These are phyloP conservation scores for Bubo blakistoni DNA, from an alignment of 2,113 vertebrate species.

Conservation along the genomic window DNA sequence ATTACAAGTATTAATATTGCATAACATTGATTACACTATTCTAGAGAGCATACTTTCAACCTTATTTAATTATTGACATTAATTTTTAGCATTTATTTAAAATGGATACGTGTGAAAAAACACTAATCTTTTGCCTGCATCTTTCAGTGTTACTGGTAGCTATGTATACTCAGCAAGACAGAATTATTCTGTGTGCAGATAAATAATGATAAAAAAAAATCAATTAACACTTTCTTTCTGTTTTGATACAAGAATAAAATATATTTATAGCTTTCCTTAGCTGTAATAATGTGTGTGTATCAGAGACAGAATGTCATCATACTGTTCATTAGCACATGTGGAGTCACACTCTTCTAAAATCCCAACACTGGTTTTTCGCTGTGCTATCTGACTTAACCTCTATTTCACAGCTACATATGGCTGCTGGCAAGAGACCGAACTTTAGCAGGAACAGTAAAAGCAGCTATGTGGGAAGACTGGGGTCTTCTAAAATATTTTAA, in stretches of 20 bases:
- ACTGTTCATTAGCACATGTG: background rate
- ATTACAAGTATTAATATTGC: background rate
- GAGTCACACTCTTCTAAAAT: background rate
- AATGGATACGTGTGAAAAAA: background rate
- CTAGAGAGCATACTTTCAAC: background rate
- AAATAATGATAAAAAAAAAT: background rate
- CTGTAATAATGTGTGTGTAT: background rate
- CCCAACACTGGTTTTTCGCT: background rate
- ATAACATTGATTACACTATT: background rate
- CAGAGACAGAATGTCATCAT: background rate
- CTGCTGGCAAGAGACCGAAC: background rate
- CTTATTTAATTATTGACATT: background rate
- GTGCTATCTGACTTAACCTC: background rate
- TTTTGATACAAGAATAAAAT: background rate
- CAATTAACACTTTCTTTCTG: background rate
- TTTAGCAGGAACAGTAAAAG: background rate
- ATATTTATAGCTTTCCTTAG: background rate
- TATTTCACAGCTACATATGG: background rate
- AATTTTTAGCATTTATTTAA: background rate
- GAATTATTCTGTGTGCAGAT: background rate
- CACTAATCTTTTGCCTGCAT: background rate
- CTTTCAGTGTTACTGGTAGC: background rate
- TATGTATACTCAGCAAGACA: background rate
- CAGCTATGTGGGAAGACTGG: background rate
- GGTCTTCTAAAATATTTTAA: background rate